These are phyloP conservation scores for Brachionus sp. DNA, from an alignment of 1,140 invertebrate genomes.

Conservation along the genomic window DNA sequence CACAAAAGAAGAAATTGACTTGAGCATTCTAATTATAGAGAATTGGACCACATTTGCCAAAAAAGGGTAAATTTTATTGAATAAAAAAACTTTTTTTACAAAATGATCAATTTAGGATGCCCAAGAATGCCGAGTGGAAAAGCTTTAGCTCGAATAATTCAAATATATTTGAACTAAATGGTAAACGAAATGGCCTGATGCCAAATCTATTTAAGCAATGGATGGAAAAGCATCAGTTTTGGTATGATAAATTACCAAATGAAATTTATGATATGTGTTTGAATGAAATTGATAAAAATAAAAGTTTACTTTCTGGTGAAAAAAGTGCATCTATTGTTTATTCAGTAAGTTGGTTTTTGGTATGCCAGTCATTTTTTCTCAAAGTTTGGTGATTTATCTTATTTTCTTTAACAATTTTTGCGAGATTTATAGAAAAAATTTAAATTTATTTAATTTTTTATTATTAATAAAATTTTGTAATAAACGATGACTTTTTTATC, in stretches of 20 bases:
- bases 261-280: conserved; percentile 30
- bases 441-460: background rate
- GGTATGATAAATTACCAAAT: conserved; percentile 40
- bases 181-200: background rate
- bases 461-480: background rate
- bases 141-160: background rate
- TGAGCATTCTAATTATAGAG: background rate
- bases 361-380: background rate
- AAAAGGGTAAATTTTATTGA: conserved; percentile 73
- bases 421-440: background rate
- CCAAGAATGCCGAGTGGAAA: background rate
- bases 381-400: background rate
- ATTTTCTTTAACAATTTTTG: background rate
- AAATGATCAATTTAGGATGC: background rate
- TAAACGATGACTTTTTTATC: background rate
- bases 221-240: conserved; percentile 25
- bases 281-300: background rate
- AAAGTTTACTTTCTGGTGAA: background rate
- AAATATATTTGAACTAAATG: conserved; percentile 14
- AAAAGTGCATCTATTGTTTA: background rate
- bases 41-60: conserved; percentile 95
- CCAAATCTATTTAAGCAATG: background rate
- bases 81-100: background rate
- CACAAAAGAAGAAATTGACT: background rate
- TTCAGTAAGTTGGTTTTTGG: background rate